A percentile compares a stretch with the other conserved stretches of the same genome.
These are phyloP conservation scores for Propsilocerus akamusi DNA, from an alignment of 1,140 invertebrate species.

Conservation along the genomic window DNA sequence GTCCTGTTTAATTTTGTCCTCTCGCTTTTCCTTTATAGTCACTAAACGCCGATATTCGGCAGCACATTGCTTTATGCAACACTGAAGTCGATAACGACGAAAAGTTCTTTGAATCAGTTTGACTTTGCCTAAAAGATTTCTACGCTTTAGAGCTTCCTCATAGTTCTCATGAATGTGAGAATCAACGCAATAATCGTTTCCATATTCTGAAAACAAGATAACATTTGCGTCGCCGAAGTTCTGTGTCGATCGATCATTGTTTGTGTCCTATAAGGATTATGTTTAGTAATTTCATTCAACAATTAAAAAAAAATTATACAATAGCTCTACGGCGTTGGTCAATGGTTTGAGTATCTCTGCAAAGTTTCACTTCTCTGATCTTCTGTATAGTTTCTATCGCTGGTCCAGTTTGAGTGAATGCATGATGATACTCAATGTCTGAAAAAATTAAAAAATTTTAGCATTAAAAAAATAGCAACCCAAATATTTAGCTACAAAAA, in stretches of 20 bases:
- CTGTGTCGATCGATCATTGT: slow-evolving; percentile 19
- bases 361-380: slow-evolving; percentile 15
- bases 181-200: no score
- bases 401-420: slow-evolving; percentile 37
- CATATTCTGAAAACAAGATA: no score
- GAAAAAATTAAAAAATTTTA: not conserved
- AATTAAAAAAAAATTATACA: slow-evolving; percentile 8
- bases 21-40: slow-evolving; percentile 12
- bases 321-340: slow-evolving; percentile 15
- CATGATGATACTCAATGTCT: slow-evolving; percentile 31
- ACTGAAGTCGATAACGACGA: slow-evolving; percentile 16
- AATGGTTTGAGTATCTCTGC: slow-evolving; percentile 20
- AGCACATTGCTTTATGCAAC: slow-evolving; percentile 19
- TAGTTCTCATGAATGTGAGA: slow-evolving; percentile 18
- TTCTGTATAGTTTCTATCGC: slow-evolving; percentile 13
- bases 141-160: slow-evolving; percentile 15
- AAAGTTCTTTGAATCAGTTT: slow-evolving; percentile 20
- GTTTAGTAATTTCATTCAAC: not conserved
- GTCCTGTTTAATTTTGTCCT: slow-evolving; percentile 11
- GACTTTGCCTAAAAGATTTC: slow-evolving; percentile 17
- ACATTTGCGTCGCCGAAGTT: slow-evolving; percentile 18
- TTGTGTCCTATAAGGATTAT: slow-evolving; percentile 13
- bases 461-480: not conserved
- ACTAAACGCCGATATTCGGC: slow-evolving; percentile 22
- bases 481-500: not conserved